Conservation (phyloP, 2,888 invertebrate genomes). For the Acleris emargana region DNA sequence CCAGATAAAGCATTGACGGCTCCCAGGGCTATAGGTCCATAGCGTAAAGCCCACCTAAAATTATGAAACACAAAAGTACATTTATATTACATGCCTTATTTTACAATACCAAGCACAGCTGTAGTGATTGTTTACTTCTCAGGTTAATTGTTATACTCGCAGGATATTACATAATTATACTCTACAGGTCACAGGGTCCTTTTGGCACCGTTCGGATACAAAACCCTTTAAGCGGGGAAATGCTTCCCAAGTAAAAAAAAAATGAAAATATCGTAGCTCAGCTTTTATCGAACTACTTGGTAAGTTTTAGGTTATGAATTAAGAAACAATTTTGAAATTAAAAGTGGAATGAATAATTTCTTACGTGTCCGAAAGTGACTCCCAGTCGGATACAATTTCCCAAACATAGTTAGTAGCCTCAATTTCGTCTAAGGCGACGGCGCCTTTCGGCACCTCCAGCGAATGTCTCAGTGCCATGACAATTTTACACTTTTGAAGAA, state of each 20-base stretch:
- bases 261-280: too few species aligned
- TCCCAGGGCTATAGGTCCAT: conserved; percentile 79
- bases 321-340: conserved; percentile 20
- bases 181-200: too few species aligned
- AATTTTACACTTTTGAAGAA: neutral
- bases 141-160: too few species aligned
- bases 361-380: conserved; percentile 84
- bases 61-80: neutral
- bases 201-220: too few species aligned
- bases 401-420: conserved; percentile 85
- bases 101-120: too few species aligned
- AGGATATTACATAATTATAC: too few species aligned
- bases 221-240: too few species aligned
- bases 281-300: neutral
- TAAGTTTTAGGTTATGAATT: conserved; percentile 20
- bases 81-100: too few species aligned
- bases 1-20: conserved; percentile 80
- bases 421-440: conserved; percentile 79
- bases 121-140: too few species aligned
- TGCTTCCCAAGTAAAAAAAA: too few species aligned
- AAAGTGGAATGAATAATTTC: conserved; percentile 44
- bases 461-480: conserved; percentile 83
- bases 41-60: conserved; percentile 75
- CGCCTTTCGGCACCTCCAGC: conserved; percentile 84
- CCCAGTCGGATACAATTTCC: conserved; percentile 85